Base-by-base conservation (phyloP, 2,113 vertebrate genomes). In the Columba livia region DNA sequence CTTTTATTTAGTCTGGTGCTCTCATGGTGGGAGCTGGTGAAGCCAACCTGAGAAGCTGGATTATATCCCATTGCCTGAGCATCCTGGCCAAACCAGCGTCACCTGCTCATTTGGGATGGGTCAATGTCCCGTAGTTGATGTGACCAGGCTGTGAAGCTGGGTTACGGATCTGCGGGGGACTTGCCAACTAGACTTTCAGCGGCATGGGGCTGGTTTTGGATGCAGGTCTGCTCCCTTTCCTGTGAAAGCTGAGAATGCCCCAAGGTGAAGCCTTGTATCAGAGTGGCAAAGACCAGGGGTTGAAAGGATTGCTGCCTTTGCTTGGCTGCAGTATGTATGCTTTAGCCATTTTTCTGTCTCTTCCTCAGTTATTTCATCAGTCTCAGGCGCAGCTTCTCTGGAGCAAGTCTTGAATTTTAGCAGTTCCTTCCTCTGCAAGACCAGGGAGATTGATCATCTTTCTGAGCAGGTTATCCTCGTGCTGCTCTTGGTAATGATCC, bases 191-290 rank as follows among this genome's bases (percentile, higher is more conserved):
- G 50, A n/a, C 51, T 66, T 85, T 14, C 38, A 53, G 47, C 3
- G 6, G 44, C 0, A 0, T 0, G 0, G 20, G 42, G 28, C 3
- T 72, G 57, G 24, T 69, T 42, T 44, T 72, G 40, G 28, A 72
- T 3, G 1, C 54, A 44, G 54, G 11, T 61, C 58, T 89, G 32
- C 13, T 62, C 17, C 14, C 23, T 50, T 73, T 44, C 6, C 44
- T 50, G 44, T 58, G 74, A 12, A 61, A 65, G 53, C 23, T 50
- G 73, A 53, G 77, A 53, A 5, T 34, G 24, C 10, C 15, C 24
- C 1, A 4, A n/a, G 29, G 29, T 64, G 58, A 53, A 82, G 48
- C 62, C 24, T 40, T 12, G 1, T 57, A 34, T 28, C 73, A 31
- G 74, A 10, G 8, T 67, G 70, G 44, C 9, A 36, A 29, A 62